Conservation (phyloP, 2,797 vertebrate genomes). For the Nyctalus aviator region DNA sequence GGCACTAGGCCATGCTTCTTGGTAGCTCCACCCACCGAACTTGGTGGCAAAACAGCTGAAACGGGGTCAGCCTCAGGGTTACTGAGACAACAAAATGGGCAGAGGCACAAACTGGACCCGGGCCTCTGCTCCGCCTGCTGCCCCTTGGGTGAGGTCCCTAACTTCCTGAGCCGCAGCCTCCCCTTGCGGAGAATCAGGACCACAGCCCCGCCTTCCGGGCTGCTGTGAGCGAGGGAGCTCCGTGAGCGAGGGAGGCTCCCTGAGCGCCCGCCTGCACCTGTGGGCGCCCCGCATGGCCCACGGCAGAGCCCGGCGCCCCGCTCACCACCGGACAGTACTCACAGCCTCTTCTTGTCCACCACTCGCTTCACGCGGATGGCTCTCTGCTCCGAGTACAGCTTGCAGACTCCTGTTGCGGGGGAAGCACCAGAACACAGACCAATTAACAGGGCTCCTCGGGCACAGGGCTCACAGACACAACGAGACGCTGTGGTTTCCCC, state of each 20-base stretch:
- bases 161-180: background rate
- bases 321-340: slow-evolving; percentile 84
- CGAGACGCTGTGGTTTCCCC: slow-evolving; percentile 28
- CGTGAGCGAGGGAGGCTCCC: background rate
- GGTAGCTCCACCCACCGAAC: too few relatives aligned
- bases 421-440: slow-evolving; percentile 51
- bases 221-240: background rate
- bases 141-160: background rate
- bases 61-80: background rate
- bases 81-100: background rate
- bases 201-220: background rate
- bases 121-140: too few relatives aligned
- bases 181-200: background rate
- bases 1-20: too few relatives aligned
- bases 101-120: background rate
- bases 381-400: slow-evolving; percentile 97
- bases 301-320: rapidly evolving
- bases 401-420: slow-evolving; percentile 92
- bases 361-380: slow-evolving; percentile 96
- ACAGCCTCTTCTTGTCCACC: slow-evolving; percentile 98
- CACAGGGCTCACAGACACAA: background rate
- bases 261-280: background rate
- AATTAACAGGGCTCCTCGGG: slow-evolving; percentile 18
- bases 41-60: background rate
- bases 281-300: rapidly evolving